Conservation (phyloP, 2,888 invertebrate species). For the Cephus pulcher region DNA sequence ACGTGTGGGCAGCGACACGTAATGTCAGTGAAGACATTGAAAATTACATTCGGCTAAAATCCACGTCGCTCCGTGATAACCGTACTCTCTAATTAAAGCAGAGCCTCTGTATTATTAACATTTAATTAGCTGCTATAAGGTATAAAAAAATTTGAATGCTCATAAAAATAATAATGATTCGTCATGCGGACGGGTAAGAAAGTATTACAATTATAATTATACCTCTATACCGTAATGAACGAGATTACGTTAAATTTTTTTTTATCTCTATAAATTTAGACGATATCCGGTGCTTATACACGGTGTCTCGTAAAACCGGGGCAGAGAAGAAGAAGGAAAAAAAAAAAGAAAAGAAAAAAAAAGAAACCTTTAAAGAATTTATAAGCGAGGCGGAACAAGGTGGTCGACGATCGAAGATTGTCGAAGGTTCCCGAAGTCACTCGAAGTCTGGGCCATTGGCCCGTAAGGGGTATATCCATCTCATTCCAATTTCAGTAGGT, state of each 20-base stretch:
- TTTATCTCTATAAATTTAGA: background rate
- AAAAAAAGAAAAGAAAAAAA: no score
- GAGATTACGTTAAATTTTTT: background rate
- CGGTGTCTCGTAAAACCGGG: background rate
- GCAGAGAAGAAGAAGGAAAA: no score
- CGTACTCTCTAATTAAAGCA: background rate
- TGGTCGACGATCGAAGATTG: background rate
- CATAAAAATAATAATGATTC: background rate
- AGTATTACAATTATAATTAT: background rate
- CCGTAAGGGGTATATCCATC: background rate
- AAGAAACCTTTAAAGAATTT: background rate
- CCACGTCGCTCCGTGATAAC: background rate
- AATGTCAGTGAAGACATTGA: background rate
- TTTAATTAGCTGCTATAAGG: background rate
- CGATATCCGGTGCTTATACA: background rate
- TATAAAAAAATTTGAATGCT: background rate
- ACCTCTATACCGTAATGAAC: background rate
- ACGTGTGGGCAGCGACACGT: background rate
- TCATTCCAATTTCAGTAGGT: background rate
- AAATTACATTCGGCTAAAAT: background rate
- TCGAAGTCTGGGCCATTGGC: background rate
- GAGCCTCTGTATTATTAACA: background rate
- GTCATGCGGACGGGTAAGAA: background rate
- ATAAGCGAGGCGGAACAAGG: background rate
- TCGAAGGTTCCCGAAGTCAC: background rate